Conservation (phyloP, 2,797 vertebrate species). For the Coregonus suidteri region DNA sequence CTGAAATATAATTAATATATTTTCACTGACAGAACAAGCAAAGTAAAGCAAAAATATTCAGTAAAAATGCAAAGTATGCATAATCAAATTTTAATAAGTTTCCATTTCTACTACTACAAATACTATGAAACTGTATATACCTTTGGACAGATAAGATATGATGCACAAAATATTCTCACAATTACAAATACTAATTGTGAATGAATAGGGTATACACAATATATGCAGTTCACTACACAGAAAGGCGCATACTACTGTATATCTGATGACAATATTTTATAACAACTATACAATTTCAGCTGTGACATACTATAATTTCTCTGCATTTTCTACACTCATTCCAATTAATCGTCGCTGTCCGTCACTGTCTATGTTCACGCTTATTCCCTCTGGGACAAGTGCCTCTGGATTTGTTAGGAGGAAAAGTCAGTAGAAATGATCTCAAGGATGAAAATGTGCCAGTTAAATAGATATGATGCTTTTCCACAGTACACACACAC, state of each 20-base stretch:
- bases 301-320: not conserved
- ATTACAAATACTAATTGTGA: not conserved
- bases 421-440: not conserved
- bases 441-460: constrained; percentile 8
- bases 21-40: not conserved
- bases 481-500: constrained; percentile 1
- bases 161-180: not conserved
- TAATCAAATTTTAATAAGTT: too few relatives aligned
- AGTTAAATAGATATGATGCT: constrained; percentile 11
- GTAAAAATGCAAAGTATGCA: not conserved
- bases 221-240: not conserved
- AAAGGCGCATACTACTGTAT: not conserved
- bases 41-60: not conserved
- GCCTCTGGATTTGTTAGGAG: not conserved
- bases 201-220: too few relatives aligned
- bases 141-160: not conserved
- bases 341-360: not conserved
- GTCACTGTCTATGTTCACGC: not conserved
- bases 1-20: not conserved
- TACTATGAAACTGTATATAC: not conserved
- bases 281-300: not conserved
- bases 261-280: not conserved
- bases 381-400: constrained; percentile 5
- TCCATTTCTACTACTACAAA: not conserved
- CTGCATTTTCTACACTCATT: not conserved